Conservation (phyloP, 2,113 vertebrate genomes). For the Phyllostomus discolor region DNA sequence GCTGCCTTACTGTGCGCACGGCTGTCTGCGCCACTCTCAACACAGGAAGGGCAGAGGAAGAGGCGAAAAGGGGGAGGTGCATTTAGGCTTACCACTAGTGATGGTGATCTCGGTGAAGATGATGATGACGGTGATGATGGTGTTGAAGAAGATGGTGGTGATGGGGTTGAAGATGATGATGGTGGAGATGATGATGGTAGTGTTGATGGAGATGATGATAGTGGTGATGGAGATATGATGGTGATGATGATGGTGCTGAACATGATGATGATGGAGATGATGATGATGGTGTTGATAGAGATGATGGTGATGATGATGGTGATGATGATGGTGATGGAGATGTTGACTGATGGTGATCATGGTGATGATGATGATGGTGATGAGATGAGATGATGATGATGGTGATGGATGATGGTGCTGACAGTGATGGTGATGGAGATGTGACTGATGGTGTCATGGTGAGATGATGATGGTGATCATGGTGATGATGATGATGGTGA, state of each 20-base stretch:
- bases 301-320: no score
- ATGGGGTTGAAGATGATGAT: accelerated
- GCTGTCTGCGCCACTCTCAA: neutral
- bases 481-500: no score
- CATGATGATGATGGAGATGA: accelerated
- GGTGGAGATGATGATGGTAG: accelerated
- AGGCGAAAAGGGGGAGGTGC: neutral
- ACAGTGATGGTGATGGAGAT: accelerated
- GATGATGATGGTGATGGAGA: no score
- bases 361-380: accelerated
- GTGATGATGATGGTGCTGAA: accelerated
- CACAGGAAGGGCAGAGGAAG: neutral
- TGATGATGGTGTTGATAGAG: no score
- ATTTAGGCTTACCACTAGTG: neutral
- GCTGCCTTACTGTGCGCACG: no score
- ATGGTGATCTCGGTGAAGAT: accelerated
- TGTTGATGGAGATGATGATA: no score
- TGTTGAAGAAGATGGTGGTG: neutral
- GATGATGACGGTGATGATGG: accelerated
- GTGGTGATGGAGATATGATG: no score
- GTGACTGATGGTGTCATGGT: accelerated
- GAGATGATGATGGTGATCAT: no score
- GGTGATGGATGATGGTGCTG: no score
- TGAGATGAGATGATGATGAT: no score
- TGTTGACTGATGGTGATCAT: neutral